Evolutionary conservation across 2,113 vertebrate genomes (phyloP).

Genomic region (Peromyscus polionotus): DNA sequence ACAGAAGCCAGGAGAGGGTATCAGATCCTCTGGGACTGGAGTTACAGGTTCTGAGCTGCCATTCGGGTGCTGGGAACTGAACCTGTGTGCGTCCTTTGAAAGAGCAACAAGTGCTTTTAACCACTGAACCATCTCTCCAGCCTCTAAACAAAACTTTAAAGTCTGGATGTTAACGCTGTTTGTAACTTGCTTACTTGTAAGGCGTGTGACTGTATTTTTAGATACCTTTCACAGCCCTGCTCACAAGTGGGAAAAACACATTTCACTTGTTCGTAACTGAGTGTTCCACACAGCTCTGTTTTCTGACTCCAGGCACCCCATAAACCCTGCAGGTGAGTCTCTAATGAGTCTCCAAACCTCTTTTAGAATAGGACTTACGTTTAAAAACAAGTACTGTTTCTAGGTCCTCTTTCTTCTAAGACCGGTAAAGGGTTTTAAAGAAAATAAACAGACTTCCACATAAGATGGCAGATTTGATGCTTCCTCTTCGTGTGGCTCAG

Average conservation of each 20-base stretch:
- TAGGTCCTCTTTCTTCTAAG: constrained; percentile 21
- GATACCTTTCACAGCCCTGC: constrained; percentile 6
- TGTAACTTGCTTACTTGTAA: constrained; percentile 22
- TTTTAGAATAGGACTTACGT: constrained; percentile 12
- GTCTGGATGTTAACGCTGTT: not conserved
- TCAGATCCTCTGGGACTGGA: not conserved
- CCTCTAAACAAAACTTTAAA: not conserved
- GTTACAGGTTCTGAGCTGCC: not conserved
- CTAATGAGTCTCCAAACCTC: not conserved
- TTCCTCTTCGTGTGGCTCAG: not conserved
- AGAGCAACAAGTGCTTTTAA: not conserved
- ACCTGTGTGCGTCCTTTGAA: not conserved
- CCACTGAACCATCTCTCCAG: not conserved
- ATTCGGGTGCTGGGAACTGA: too few relatives aligned
- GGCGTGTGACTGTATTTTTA: not conserved
- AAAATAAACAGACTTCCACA: not conserved
- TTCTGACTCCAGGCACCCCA: not conserved
- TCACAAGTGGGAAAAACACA: constrained; percentile 41
- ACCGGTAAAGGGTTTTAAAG: not conserved
- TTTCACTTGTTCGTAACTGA: not conserved
- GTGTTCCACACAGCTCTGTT: not conserved
- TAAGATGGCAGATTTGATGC: not conserved
- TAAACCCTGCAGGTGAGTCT: not conserved
- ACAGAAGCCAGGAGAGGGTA: not conserved
- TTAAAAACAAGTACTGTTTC: constrained; percentile 45